These are phyloP conservation scores for Lethenteron camtschaticum DNA, from an alignment of 2,113 vertebrate genomes.

Conservation along the genomic window DNA sequence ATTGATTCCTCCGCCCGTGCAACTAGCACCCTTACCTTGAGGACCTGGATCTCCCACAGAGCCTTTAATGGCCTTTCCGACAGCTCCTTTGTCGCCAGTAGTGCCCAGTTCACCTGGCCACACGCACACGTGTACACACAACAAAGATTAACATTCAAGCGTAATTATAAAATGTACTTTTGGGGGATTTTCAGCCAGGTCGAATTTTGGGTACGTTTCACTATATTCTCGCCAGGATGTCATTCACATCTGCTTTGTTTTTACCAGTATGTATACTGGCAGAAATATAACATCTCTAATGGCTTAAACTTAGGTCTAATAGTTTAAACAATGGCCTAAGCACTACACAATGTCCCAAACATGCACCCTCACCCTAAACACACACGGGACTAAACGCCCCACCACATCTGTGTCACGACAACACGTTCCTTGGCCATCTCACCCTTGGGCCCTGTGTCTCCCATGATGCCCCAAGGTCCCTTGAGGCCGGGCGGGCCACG, in stretches of 20 bases:
- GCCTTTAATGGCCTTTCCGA: neutral
- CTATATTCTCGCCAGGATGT: too few species aligned
- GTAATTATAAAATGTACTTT: too few species aligned
- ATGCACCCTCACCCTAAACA: neutral
- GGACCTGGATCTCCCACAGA: neutral
- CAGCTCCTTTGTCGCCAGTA: too few species aligned
- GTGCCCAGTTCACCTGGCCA: too few species aligned
- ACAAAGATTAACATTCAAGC: too few species aligned
- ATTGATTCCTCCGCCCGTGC: neutral
- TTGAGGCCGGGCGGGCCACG: neutral
- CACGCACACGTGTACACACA: too few species aligned
- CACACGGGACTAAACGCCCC: neutral
- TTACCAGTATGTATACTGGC: neutral
- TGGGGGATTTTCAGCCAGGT: too few species aligned
- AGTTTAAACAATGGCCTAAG: neutral
- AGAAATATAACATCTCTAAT: neutral
- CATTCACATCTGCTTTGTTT: neutral
- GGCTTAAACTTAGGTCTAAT: neutral
- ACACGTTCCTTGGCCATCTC: neutral
- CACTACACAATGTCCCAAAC: neutral
- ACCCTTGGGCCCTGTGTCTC: slow-evolving; percentile 1
- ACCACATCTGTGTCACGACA: too few species aligned
- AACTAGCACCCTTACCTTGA: neutral
- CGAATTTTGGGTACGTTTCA: too few species aligned
- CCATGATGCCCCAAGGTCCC: slow-evolving; percentile 5